A percentile compares a stretch with the other conserved stretches of the same genome.
Evolutionary conservation across 2,888 invertebrate genomes (phyloP).

Genomic region (Portevinia maculata): DNA sequence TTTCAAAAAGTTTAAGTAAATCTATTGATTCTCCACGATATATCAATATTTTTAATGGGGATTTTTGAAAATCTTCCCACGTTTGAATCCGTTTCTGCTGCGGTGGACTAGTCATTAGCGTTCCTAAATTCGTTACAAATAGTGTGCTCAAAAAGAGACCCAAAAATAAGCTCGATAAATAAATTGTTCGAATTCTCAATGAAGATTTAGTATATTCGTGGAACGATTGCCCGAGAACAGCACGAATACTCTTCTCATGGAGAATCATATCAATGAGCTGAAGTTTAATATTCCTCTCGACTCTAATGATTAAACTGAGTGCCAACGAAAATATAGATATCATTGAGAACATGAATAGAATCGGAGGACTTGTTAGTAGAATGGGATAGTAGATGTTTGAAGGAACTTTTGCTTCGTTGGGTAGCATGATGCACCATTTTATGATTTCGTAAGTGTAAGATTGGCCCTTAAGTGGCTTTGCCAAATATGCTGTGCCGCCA

Average conservation of each 20-base stretch:
- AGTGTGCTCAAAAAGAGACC: conserved; percentile 5
- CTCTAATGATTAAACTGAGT: background rate
- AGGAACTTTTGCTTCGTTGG: conserved; percentile 21
- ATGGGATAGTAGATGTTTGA: conserved; percentile 12
- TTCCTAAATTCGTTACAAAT: conserved; percentile 3
- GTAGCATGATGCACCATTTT: conserved; percentile 19
- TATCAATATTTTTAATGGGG: background rate
- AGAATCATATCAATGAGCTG: background rate
- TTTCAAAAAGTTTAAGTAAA: too few relatives aligned
- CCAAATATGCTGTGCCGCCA: background rate
- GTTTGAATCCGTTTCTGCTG: background rate
- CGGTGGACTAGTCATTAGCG: conserved; percentile 8
- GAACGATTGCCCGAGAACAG: conserved; percentile 17
- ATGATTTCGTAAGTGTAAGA: background rate
- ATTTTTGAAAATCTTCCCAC: conserved; percentile 2
- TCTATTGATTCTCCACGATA: background rate
- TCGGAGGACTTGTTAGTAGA: conserved; percentile 8
- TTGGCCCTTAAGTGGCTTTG: background rate
- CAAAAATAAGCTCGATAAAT: background rate
- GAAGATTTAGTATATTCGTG: background rate
- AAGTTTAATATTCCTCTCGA: background rate
- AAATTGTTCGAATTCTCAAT: conserved; percentile 13
- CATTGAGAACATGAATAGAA: conserved; percentile 16
- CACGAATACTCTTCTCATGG: conserved; percentile 9
- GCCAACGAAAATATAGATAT: conserved; percentile 9